Evolutionary conservation across 2,113 vertebrate species (phyloP), one percentile per base, ranked within the genome.

Genomic region (Scatophagus argus): DNA sequence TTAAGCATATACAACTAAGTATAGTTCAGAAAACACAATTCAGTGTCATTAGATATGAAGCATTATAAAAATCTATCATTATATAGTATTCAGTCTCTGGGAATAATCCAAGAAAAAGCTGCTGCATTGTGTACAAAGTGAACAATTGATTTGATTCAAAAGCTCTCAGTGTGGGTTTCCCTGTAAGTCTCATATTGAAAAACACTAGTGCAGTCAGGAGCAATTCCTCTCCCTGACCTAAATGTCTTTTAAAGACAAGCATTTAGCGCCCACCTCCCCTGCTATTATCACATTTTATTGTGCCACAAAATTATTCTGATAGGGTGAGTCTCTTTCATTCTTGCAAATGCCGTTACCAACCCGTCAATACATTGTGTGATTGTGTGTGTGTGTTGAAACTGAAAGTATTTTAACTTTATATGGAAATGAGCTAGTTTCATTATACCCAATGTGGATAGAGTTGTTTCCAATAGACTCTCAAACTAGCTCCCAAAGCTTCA

Each of bases 221-320:
- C 78, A 81, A 34, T 63, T 67, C 68, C 62, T 58, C 66, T 85
- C 52, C 41, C 56, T 69, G 71, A 60, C 59, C 74, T 73, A 55
- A 86, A 84, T 83, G 71, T 70, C 38, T 74, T 82, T 74, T 82
- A 80, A 88, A 79, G 71, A 23, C 36, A 65, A 19, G 32, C 23
- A 66, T 76, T 74, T 80, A 54, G 56, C 13, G 55, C 25, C 43
- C 29, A 59, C 44, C 64, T 82, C 46, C 68, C 39, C 46, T 54
- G 79, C 74, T 82, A 82, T 88, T 82, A 82, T 52, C 82, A 74
- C 72, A 41, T 65, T 81, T 77, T 69, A 76, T 21, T 79, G 63
- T 77, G 58, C 61, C 56, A 54, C 54, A 59, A 11, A 43, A 39
- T 70, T 73, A 75, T 79, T 67, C 43, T 44, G 44, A 80, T 56